A percentile compares a stretch with the other conserved stretches of the same genome.
phyloP scores from a whole-genome alignment of 2,888 invertebrate species.

The Cremastobaeus sp. region DNA sequence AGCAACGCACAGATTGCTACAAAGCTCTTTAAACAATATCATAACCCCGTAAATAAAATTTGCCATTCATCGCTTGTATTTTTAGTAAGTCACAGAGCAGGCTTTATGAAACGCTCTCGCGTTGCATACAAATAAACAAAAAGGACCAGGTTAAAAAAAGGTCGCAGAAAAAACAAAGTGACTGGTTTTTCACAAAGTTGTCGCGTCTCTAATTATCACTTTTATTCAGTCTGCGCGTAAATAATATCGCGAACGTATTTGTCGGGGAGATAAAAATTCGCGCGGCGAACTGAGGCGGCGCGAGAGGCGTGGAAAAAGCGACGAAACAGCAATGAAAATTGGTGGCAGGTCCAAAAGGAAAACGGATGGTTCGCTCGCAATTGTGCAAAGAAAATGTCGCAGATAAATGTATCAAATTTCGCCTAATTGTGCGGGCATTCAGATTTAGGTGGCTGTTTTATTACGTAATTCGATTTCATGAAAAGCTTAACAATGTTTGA shows the following conservation, averaged over 20 bases:
- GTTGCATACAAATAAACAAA: slow-evolving; percentile 27
- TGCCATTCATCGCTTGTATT: slow-evolving; percentile 50
- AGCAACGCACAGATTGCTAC: slow-evolving; percentile 42
- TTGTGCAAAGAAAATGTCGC: too few relatives aligned
- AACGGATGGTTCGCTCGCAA: too few relatives aligned
- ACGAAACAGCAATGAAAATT: too few relatives aligned
- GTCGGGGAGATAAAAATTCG: slow-evolving; percentile 52
- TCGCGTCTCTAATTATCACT: slow-evolving; percentile 55
- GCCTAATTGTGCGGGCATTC: too few relatives aligned
- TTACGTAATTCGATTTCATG: too few relatives aligned
- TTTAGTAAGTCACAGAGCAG: slow-evolving; percentile 44
- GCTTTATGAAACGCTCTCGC: slow-evolving; percentile 29
- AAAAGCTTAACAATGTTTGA: too few relatives aligned
- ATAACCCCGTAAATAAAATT: slow-evolving; percentile 51
- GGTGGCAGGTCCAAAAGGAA: too few relatives aligned
- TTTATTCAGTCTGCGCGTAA: slow-evolving; percentile 48
- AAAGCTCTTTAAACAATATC: slow-evolving; percentile 55
- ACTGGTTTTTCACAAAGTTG: slow-evolving; percentile 53
- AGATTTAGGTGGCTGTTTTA: too few relatives aligned
- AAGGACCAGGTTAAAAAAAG: slow-evolving; percentile 16
- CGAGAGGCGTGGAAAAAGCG: too few relatives aligned
- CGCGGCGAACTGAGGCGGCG: slow-evolving; percentile 37
- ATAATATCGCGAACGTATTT: slow-evolving; percentile 54
- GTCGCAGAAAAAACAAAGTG: slow-evolving; percentile 32
- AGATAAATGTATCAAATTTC: too few relatives aligned